phyloP scores from a whole-genome alignment of 30 jellyfish, hydroid and myxozoan species.

The Catostylus mosaicus region DNA sequence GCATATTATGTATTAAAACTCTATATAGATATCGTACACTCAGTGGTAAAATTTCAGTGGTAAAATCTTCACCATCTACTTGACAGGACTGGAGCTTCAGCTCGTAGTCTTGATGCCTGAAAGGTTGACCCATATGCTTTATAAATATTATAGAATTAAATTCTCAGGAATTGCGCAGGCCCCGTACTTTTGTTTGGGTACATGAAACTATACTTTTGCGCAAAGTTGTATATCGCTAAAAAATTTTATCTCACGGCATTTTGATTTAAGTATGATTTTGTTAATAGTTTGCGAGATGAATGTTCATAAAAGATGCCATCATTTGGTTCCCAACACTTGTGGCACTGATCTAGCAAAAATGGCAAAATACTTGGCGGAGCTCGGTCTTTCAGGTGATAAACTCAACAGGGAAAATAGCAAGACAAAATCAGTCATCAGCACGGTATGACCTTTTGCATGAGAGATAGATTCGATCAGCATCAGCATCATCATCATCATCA shows the following conservation, averaged over 20 bases:
- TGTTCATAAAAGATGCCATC: conserved; percentile 94
- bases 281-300: conserved; percentile 83
- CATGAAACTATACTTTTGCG: too few relatives aligned
- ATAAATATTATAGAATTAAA: too few relatives aligned
- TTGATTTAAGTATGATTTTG: too few relatives aligned
- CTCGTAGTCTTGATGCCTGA: too few relatives aligned
- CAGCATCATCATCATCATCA: not conserved
- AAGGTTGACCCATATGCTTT: too few relatives aligned
- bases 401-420: conserved; percentile 62
- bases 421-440: conserved; percentile 48
- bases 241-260: not conserved
- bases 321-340: conserved; percentile 91
- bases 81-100: too few relatives aligned
- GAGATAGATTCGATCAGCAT: not conserved
- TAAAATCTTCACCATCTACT: too few relatives aligned
- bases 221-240: not conserved
- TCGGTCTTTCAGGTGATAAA: conserved; percentile 77
- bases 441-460: conserved; percentile 19
- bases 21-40: too few relatives aligned
- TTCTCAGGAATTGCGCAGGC: too few relatives aligned
- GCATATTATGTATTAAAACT: too few relatives aligned
- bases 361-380: conserved; percentile 79
- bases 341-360: conserved; percentile 83
- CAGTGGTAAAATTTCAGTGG: too few relatives aligned
- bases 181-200: too few relatives aligned